Evolutionary conservation across 2,113 vertebrate species (phyloP), one percentile per base, ranked within the genome.

Genomic region (Motacilla tschutschensis): DNA sequence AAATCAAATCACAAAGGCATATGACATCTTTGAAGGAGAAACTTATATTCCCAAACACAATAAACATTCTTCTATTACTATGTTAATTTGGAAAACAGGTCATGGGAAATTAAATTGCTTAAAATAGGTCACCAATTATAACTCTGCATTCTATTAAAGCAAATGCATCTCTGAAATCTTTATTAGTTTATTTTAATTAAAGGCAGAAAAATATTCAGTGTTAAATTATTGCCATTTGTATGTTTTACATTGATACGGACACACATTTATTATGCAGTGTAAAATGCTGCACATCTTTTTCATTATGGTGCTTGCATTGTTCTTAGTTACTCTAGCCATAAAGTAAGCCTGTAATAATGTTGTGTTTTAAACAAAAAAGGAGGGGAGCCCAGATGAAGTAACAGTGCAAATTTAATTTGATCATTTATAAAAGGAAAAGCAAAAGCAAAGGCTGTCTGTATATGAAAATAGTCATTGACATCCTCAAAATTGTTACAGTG

Each of bases 61-160:
- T 93, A 87, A 91, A 47, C 74, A 94, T 77, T 83, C 96, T 92
- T 96, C 94, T 91, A 93, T 96, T 89, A 95, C 92, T 91, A 85
- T 89, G 94, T 95, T 96, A 96, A 96, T 96, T 96, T 94, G 88
- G 94, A 97, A 97, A 97, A 93, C 96, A 96, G 97, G 97, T 96
- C 96, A 96, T 86, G 95, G 95, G 95, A 97, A 97, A 97, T 97
- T 96, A 96, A 96, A 96, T 96, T 93, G 95, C 96, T 97, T 96
- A 96, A 97, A 97, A 97, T 97, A 96, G 97, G 96, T 95, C 94
- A 95, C 96, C 95, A 94, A 94, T 96, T 96, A 96, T 95, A 96
- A 95, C 94, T 94, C 95, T 89, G 93, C 94, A 95, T 96, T 95
- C 96, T 96, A 88, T 94, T 96, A 95, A 95, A 96, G 89, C 63